These are phyloP conservation scores for Chlamydotis undulata DNA, from an alignment of 2,113 vertebrate species.

Conservation along the genomic window DNA sequence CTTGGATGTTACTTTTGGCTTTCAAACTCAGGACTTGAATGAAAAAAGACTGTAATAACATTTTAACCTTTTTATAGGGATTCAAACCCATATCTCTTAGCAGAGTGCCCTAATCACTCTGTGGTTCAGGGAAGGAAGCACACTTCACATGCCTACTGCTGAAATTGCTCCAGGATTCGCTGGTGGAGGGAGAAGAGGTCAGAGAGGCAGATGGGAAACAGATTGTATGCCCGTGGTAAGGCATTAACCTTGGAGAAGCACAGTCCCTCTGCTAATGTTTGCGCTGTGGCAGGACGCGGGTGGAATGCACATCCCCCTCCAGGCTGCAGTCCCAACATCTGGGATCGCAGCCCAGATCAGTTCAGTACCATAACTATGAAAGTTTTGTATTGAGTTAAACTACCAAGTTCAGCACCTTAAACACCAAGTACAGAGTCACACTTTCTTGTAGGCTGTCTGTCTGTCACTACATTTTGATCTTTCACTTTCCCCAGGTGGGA, in stretches of 20 bases:
- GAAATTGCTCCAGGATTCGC: conserved; percentile 22
- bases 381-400: not conserved
- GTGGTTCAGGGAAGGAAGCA: conserved; percentile 29
- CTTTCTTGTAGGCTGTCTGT: not conserved
- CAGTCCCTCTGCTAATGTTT: conserved; percentile 42
- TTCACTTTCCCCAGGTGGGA: not conserved
- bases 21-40: not conserved
- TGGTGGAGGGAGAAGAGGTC: not conserved
- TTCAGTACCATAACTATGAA: not conserved
- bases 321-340: conserved; percentile 38
- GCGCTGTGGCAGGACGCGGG: not conserved
- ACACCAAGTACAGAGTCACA: not conserved
- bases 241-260: conserved; percentile 40
- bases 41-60: conserved; percentile 37
- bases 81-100: not conserved
- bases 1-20: conserved; percentile 49
- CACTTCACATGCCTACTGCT: conserved; percentile 37
- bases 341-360: conserved; percentile 10
- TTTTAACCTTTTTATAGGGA: conserved; percentile 40
- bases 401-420: not conserved
- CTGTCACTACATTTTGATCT: not conserved
- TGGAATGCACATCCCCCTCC: conserved; percentile 39
- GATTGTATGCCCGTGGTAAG: conserved; percentile 26
- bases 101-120: not conserved
- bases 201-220: conserved; percentile 47